phyloP scores from a whole-genome alignment of 2,888 invertebrate genomes.

The Hemistola chrysoprasaria region DNA sequence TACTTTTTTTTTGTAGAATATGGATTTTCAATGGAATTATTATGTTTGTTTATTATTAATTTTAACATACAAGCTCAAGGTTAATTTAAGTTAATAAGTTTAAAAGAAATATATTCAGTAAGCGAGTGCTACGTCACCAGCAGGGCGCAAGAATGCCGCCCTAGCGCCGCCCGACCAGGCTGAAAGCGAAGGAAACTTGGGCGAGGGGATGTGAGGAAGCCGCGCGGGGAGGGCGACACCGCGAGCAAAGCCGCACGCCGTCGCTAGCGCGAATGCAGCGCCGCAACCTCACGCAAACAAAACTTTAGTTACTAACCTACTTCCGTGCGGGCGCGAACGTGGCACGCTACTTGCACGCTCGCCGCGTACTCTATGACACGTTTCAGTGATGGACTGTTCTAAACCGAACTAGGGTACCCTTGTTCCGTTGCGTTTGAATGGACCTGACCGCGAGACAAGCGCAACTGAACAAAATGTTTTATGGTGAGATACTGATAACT shows the following conservation, averaged over 20 bases:
- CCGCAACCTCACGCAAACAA: constrained; percentile 82
- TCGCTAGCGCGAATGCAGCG: constrained; percentile 64
- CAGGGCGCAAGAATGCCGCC: constrained; percentile 15
- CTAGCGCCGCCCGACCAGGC: constrained; percentile 28
- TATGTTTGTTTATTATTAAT: no score
- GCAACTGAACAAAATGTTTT: constrained; percentile 75
- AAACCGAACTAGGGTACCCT: constrained; percentile 38
- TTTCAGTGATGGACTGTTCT: constrained; percentile 68
- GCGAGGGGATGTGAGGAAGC: constrained; percentile 46
- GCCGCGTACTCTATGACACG: constrained; percentile 57
- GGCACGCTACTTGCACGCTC: constrained; percentile 57
- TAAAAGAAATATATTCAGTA: no score
- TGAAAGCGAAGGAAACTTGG: constrained; percentile 73
- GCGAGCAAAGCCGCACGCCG: constrained; percentile 50
- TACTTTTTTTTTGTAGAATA: no score
- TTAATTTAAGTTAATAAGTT: no score
- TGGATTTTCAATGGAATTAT: no score
- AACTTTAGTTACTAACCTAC: constrained; percentile 82
- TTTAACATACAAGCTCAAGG: no score
- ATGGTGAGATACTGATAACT: constrained; percentile 74
- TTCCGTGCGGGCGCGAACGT: constrained; percentile 79
- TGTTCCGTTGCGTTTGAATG: constrained; percentile 60
- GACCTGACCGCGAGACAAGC: constrained; percentile 63
- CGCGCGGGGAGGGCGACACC: constrained; percentile 42
- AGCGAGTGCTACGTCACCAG: constrained; percentile 8